Percentiles rank a stretch among this genome's conserved stretches.
Evolutionary conservation across 2,113 vertebrate genomes (phyloP).

Genomic region (Sinocyclocheilus anshuiensis): DNA sequence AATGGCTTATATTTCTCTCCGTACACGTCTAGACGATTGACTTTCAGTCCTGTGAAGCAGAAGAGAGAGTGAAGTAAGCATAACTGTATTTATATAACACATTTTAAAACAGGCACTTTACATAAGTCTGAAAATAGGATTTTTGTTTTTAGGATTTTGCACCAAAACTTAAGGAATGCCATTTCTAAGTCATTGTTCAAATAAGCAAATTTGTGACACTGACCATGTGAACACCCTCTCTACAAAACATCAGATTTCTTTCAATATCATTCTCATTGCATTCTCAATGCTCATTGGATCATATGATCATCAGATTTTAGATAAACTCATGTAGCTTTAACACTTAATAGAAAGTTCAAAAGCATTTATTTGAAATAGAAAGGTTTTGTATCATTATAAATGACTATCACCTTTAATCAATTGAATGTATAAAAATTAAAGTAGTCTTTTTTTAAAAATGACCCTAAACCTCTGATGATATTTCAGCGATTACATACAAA

Average conservation of each 20-base stretch:
- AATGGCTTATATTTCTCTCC: slow-evolving; percentile 98
- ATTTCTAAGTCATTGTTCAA: neutral
- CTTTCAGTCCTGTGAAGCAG: slow-evolving; percentile 86
- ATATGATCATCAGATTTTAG: too few species aligned
- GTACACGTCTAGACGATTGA: slow-evolving; percentile 95
- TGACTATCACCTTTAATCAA: too few species aligned
- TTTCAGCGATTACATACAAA: neutral
- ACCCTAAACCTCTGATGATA: neutral
- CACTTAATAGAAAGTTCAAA: too few species aligned
- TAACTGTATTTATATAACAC: neutral
- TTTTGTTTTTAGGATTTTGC: too few species aligned
- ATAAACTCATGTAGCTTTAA: too few species aligned
- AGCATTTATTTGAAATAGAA: too few species aligned
- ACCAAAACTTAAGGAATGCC: too few species aligned
- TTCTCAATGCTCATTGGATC: too few species aligned
- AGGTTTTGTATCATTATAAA: too few species aligned
- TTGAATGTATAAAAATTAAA: neutral
- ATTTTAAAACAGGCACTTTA: neutral
- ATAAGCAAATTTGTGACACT: neutral
- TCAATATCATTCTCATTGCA: too few species aligned
- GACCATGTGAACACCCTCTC: too few species aligned
- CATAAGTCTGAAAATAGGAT: too few species aligned
- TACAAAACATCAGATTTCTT: neutral
- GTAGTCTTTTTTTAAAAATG: neutral
- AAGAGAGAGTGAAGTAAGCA: slow-evolving; percentile 6